These are phyloP conservation scores for Melanostigma gelatinosum DNA, from an alignment of 2,113 vertebrate genomes.

Conservation along the genomic window DNA sequence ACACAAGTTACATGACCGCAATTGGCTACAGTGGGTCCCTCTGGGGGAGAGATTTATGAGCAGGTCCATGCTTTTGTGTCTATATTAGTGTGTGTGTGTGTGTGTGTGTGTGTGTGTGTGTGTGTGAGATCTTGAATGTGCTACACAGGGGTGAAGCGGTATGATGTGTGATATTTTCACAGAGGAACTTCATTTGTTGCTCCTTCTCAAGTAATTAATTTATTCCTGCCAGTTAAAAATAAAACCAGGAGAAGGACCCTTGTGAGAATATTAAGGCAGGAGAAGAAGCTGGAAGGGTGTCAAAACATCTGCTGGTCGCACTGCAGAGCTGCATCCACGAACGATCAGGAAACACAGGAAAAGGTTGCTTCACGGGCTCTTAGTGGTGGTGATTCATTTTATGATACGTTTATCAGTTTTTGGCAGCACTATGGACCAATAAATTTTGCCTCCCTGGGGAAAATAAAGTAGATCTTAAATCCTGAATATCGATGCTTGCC, in stretches of 20 bases:
- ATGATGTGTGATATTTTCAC: conserved; percentile 48
- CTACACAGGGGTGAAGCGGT: conserved; percentile 29
- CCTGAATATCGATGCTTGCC: not conserved
- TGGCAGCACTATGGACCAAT: conserved; percentile 8
- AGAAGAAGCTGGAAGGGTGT: conserved; percentile 56
- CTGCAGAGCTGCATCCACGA: conserved; percentile 15
- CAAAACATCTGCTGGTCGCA: conserved; percentile 50
- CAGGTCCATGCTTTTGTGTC: conserved; percentile 31
- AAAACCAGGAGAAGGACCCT: conserved; percentile 60
- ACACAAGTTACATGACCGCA: conserved; percentile 68
- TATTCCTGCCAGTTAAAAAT: conserved; percentile 70
- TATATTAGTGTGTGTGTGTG: conserved; percentile 14
- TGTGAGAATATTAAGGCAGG: conserved; percentile 46
- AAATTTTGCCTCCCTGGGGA: not conserved
- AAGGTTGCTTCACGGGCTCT: not conserved
- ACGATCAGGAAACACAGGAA: not conserved
- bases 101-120: conserved; percentile 8
- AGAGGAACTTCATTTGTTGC: conserved; percentile 56
- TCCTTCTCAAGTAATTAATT: conserved; percentile 69
- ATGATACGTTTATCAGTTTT: conserved; percentile 1
- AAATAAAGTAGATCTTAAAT: conserved; percentile 23
- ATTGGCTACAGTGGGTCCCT: conserved; percentile 63
- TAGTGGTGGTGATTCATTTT: not conserved
- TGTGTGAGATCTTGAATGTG: conserved; percentile 34
- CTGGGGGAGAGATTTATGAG: conserved; percentile 69